Percentiles rank a stretch among this genome's conserved stretches.
Conservation (phyloP, 2,797 vertebrate genomes). For the Lithobates sylvaticus region DNA sequence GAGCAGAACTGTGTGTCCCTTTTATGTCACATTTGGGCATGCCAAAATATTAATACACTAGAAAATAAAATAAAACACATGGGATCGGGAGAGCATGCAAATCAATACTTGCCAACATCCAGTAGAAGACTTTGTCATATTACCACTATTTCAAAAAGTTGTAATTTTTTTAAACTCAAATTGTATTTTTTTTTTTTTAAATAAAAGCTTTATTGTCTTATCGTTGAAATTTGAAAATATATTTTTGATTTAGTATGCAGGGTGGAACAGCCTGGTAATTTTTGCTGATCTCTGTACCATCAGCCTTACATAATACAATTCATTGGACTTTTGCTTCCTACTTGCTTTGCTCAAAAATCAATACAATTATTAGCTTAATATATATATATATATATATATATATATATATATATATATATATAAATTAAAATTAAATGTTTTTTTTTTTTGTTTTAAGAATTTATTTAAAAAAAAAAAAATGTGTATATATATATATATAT, state of each 20-base stretch:
- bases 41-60: constrained; percentile 68
- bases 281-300: not conserved
- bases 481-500: no score
- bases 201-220: not conserved
- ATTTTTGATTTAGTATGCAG: not conserved
- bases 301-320: not conserved
- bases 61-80: constrained; percentile 69
- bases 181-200: not conserved
- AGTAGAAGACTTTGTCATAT: not conserved
- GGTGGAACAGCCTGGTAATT: not conserved
- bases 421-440: no score
- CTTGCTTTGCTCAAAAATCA: no score
- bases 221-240: not conserved
- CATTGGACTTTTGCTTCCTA: not conserved
- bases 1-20: constrained; percentile 73
- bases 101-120: constrained; percentile 79
- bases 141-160: not conserved
- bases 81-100: constrained; percentile 75
- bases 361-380: no score
- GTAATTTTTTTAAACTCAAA: not conserved
- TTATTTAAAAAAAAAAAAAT: no score
- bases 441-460: no score
- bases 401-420: no score
- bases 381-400: no score
- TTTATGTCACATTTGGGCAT: constrained; percentile 75